Conservation (phyloP, 2,113 vertebrate species). For the Laticauda colubrina region DNA sequence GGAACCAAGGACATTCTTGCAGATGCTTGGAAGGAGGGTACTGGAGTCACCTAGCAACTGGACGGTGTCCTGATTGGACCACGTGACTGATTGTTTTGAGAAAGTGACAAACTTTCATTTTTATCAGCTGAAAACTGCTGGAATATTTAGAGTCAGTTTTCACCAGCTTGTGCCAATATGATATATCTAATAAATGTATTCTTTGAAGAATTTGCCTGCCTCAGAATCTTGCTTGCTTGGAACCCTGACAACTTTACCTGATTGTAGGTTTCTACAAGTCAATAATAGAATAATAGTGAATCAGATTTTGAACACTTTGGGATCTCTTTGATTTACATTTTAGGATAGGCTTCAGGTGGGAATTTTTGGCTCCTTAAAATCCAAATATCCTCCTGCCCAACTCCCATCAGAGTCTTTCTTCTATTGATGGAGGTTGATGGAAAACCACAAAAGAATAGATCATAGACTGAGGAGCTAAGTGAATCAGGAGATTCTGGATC, state of each 20-base stretch:
- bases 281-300: neutral
- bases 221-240: no score
- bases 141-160: no score
- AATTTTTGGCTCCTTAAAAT: neutral
- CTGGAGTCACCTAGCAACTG: no score
- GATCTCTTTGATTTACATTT: neutral
- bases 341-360: neutral
- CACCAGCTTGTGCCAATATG: no score
- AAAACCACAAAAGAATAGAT: neutral
- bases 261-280: neutral
- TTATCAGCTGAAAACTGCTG: no score
- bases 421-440: neutral
- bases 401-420: neutral
- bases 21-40: no score
- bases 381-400: neutral
- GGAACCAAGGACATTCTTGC: no score
- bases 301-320: neutral
- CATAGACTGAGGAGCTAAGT: neutral
- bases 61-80: no score
- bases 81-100: no score
- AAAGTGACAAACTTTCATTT: no score
- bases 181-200: no score
- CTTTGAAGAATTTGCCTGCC: no score
- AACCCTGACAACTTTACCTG: neutral
- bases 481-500: neutral